Evolutionary conservation across 1,140 invertebrate genomes (phyloP), one percentile per base, ranked within the genome.

Genomic region (Brachionus plicatilis): DNA sequence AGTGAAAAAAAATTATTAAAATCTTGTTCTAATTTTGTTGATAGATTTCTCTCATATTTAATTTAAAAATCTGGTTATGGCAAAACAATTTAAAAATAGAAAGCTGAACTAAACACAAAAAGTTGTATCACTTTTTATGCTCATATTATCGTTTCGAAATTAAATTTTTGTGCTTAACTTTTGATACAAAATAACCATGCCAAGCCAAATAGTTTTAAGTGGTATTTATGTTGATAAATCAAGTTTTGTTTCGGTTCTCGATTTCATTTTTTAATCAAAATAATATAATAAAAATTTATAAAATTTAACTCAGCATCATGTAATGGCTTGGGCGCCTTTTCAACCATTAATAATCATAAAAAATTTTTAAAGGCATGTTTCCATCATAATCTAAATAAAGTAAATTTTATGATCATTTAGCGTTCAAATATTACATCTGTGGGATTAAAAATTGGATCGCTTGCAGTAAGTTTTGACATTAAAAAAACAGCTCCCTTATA

Each of bases 11-110:
- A 60, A 20, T 24, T 60, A 37, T 37, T 37, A 29, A 70, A 70
- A 70, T 70, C 37, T 70, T 70, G 27, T 70, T 70, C 37, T 70
- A 37, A 37, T 70, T 37, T 70, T 70, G 5, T 70, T 37, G 11
- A 65, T 29, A n/a, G 27, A 41, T 7, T 70, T 70, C 24, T 70
- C 66, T 70, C 17, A 27, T 70, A 9, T 70, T n/a, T 70, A 68
- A 70, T 37, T 70, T 37, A 70, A 70, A 70, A 70, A 70, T 70
- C 66, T 70, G 66, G 66, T 70, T 70, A 29, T 70, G 29, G 27
- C 27, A 70, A 70, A 70, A 70, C 37, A 70, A 70, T 37, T 70
- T 70, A 37, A 70, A 70, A 70, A 41, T 60, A 60, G 53, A 60
- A 60, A 60, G 53, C 17, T 60, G 53, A 60, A 60, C 53, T 60